Conservation (phyloP, 1,140 invertebrate genomes). For the Anoplophora glabripennis region DNA sequence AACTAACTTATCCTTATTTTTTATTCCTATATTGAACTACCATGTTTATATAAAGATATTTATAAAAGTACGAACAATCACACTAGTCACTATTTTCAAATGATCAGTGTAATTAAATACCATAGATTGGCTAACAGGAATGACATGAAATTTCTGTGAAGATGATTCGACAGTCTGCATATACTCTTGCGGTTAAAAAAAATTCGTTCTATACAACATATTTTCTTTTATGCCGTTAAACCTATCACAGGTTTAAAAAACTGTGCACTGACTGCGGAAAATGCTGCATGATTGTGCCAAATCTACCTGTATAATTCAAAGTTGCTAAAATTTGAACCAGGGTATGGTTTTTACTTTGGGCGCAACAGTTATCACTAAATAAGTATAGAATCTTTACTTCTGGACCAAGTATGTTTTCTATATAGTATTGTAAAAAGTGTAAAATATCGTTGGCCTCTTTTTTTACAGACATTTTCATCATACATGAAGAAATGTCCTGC, state of each 20-base stretch:
- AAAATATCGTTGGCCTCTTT: slow-evolving; percentile 11
- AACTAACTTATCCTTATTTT: too few relatives aligned
- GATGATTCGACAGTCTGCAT: not conserved
- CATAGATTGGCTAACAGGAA: slow-evolving; percentile 16
- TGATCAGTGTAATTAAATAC: slow-evolving; percentile 12
- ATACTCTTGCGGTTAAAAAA: slow-evolving; percentile 14
- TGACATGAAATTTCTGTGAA: slow-evolving; percentile 10
- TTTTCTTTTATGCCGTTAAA: slow-evolving; percentile 17
- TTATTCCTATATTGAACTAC: too few relatives aligned
- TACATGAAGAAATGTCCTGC: too few relatives aligned
- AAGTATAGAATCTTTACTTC: slow-evolving; percentile 11
- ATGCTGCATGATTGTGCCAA: slow-evolving; percentile 2
- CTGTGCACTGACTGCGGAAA: slow-evolving; percentile 16
- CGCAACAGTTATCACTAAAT: slow-evolving; percentile 17
- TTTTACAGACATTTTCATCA: too few relatives aligned
- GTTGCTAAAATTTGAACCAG: slow-evolving; percentile 9
- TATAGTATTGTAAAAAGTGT: slow-evolving; percentile 15
- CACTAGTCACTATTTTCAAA: too few relatives aligned
- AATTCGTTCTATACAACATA: slow-evolving; percentile 3
- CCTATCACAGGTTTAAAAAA: slow-evolving; percentile 15
- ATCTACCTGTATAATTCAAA: too few relatives aligned
- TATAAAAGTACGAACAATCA: too few relatives aligned
- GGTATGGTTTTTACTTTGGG: slow-evolving; percentile 18
- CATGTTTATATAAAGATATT: too few relatives aligned
- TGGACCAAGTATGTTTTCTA: slow-evolving; percentile 10